Conservation (phyloP, 1,140 invertebrate genomes). For the Odontomachus brunneus region DNA sequence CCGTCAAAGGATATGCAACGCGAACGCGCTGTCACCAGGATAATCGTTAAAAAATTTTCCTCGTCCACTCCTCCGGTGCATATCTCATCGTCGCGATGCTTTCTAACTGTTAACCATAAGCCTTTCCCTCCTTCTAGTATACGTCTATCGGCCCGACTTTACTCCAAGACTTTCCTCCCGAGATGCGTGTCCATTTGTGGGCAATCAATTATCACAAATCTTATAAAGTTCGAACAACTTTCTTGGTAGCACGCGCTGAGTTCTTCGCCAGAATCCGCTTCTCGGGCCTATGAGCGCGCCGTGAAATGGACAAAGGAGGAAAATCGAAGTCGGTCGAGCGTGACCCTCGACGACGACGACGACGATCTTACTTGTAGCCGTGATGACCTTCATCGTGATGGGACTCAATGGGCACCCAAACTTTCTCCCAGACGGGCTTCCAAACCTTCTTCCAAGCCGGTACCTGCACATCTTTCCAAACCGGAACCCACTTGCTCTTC, state of each 20-base stretch:
- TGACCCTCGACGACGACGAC: not conserved
- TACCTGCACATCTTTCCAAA: slow-evolving; percentile 89
- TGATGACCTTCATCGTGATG: slow-evolving; percentile 86
- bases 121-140: slow-evolving; percentile 20
- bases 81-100: slow-evolving; percentile 50
- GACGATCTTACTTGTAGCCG: slow-evolving; percentile 68
- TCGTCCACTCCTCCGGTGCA: slow-evolving; percentile 13
- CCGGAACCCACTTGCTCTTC: slow-evolving; percentile 91
- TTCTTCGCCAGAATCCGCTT: slow-evolving; percentile 1
- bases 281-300: not conserved
- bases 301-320: not conserved
- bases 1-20: not conserved
- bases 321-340: slow-evolving; percentile 15
- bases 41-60: slow-evolving; percentile 39
- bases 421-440: slow-evolving; percentile 92
- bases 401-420: slow-evolving; percentile 88
- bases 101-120: slow-evolving; percentile 45
- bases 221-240: slow-evolving; percentile 20
- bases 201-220: slow-evolving; percentile 39
- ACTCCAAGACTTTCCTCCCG: not conserved
- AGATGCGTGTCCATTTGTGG: slow-evolving; percentile 6
- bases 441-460: slow-evolving; percentile 91
- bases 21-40: not conserved
- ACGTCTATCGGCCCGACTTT: not conserved
- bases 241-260: not conserved